Evolutionary conservation across 2,888 invertebrate genomes (phyloP).

Genomic region (Allygus modestus): DNA sequence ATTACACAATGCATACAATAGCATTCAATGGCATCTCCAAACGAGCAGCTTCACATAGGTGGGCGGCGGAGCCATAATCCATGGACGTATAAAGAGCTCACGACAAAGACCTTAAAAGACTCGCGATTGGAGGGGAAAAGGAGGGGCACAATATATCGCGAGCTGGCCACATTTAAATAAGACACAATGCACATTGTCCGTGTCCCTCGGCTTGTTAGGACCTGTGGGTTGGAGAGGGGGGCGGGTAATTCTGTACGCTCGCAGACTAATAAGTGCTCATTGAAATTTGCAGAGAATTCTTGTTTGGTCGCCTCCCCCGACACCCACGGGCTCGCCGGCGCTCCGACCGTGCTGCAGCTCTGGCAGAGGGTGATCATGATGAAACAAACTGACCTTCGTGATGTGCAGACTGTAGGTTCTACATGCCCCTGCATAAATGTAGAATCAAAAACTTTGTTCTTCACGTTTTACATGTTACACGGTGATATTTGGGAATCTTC

Average conservation of each 20-base stretch:
- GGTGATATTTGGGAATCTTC: too few relatives aligned
- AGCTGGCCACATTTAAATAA: conserved; percentile 55
- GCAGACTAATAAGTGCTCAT: conserved; percentile 59
- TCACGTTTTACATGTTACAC: too few relatives aligned
- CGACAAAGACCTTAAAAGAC: conserved; percentile 58
- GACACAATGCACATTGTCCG: conserved; percentile 57
- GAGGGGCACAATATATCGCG: conserved; percentile 50
- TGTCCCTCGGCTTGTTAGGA: conserved; percentile 48
- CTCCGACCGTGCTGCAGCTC: neutral
- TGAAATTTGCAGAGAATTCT: conserved; percentile 60
- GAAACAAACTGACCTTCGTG: too few relatives aligned
- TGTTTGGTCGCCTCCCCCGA: conserved; percentile 52
- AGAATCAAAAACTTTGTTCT: too few relatives aligned
- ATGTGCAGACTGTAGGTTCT: too few relatives aligned
- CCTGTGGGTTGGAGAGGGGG: neutral
- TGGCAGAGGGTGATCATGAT: too few relatives aligned
- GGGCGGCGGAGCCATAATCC: conserved; percentile 46
- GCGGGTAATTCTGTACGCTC: conserved; percentile 56
- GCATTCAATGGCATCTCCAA: conserved; percentile 24
- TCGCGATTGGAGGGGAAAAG: conserved; percentile 13
- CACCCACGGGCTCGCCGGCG: conserved; percentile 17
- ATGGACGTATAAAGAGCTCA: conserved; percentile 54
- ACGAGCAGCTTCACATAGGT: neutral
- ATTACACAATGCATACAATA: conserved; percentile 36
- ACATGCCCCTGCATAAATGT: too few relatives aligned